Base-by-base conservation (phyloP, 2,888 invertebrate genomes). In the Agriopis marginaria region DNA sequence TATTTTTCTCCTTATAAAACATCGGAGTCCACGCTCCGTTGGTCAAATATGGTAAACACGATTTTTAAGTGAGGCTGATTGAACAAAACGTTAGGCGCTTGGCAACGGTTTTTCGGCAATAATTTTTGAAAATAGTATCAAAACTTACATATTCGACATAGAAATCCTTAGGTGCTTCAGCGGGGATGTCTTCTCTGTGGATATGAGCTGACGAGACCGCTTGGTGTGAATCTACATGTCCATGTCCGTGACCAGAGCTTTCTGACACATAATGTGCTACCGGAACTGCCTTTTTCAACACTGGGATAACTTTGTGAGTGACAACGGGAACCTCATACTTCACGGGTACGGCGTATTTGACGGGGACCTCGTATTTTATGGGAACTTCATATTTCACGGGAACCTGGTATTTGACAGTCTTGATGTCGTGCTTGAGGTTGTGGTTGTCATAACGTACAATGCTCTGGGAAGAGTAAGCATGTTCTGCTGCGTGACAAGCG, bases 201-300 rank as follows among this genome's bases (percentile, higher is more conserved):
- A 90, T 87, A 74, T 89, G 85, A 75, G 94, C 92, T 0, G 88
- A 88, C 4, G 91, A 87, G 1, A 89, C 82, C 7, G 87, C 87
- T 11, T 63, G 76, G 54, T 68, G 68, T 12, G 58, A 58, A 10
- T 75, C 72, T 17, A 79, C 72, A 0, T 79, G 70, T 8, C 63
- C 53, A 14, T 63, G 40, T 17, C 49, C 51, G 4, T 51, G 39
- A 14, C 74, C 71, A 50, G 76, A 73, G 45, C 56, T 73, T 47
- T 73, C 66, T 0, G 77, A 75, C 11, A 80, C 76, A 40, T 80
- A 80, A 17, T 79, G 73, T n/a, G 71, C 77, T 7, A 81, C 70
- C 7, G 82, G 78, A 2, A 76, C 60, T 6, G 75, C 76, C 64
- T 77, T 79, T 11, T 66, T 66, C 56, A 68, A 42, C 0, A 74